Evolutionary conservation across 1,140 invertebrate genomes (phyloP).

Genomic region (Apolygus lucorum): DNA sequence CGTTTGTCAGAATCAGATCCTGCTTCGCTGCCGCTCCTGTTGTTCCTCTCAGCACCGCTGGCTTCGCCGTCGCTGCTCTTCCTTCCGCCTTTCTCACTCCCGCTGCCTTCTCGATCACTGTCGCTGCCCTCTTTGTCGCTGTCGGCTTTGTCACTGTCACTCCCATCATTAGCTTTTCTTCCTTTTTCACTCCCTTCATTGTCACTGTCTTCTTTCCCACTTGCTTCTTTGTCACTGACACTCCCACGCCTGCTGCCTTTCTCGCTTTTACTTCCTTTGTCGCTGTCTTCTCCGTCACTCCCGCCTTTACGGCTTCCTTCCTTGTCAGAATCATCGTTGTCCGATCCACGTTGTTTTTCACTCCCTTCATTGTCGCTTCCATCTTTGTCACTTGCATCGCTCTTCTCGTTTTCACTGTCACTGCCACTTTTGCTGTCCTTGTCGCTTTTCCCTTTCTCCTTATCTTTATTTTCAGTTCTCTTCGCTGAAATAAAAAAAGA

Average conservation of each 20-base stretch:
- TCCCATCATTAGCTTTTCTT: background rate
- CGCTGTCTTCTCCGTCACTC: too few relatives aligned
- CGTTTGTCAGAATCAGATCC: background rate
- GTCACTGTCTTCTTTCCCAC: slow-evolving; percentile 10
- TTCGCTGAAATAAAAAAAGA: slow-evolving; percentile 19
- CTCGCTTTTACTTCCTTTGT: background rate
- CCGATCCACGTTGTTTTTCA: slow-evolving; percentile 2
- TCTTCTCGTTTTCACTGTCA: slow-evolving; percentile 24
- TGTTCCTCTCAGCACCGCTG: background rate
- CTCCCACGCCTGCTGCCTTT: background rate
- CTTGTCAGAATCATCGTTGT: slow-evolving; percentile 19
- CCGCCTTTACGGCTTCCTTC: slow-evolving; percentile 13
- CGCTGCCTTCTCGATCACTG: background rate
- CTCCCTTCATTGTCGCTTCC: background rate
- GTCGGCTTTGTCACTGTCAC: slow-evolving; percentile 17
- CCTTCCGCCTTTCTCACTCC: background rate
- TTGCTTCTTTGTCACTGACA: background rate
- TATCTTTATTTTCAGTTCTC: slow-evolving; percentile 24
- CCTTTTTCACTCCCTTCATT: slow-evolving; percentile 14
- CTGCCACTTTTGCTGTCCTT: slow-evolving; percentile 25
- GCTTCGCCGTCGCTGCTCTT: slow-evolving; percentile 1
- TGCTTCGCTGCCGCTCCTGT: background rate
- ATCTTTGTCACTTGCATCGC: slow-evolving; percentile 22
- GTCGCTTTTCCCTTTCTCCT: slow-evolving; percentile 24
- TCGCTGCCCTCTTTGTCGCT: background rate